Evolutionary conservation across 2,888 invertebrate species (phyloP).

Genomic region (Epirrhoe tristata): DNA sequence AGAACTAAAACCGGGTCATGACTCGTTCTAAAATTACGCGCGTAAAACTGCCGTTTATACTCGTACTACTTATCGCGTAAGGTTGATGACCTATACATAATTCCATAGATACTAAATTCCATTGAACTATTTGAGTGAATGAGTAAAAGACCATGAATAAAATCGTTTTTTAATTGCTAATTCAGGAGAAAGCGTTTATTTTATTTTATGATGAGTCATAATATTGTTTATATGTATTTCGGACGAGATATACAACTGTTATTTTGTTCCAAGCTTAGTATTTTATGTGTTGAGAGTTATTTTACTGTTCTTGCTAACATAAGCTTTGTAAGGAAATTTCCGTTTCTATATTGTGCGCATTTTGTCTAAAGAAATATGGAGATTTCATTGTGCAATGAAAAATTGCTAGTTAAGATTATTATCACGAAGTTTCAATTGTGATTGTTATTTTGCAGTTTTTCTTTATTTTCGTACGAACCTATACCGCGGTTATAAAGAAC

Average conservation of each 20-base stretch:
- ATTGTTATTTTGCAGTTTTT: not conserved
- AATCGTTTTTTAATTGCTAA: slow-evolving; percentile 1
- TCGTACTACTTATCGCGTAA: slow-evolving; percentile 16
- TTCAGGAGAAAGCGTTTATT: not conserved
- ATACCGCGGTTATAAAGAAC: not conserved
- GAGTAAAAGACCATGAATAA: slow-evolving; percentile 12
- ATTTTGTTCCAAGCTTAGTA: no score
- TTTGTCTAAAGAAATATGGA: not conserved
- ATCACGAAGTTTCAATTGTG: not conserved
- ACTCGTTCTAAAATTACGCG: slow-evolving; percentile 14
- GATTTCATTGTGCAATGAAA: not conserved
- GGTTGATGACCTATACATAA: slow-evolving; percentile 17
- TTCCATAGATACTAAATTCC: slow-evolving; percentile 16
- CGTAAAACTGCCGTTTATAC: slow-evolving; percentile 18
- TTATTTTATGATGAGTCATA: not conserved
- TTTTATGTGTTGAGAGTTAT: no score
- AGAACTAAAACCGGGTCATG: not conserved
- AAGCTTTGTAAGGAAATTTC: no score
- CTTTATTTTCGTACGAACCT: not conserved
- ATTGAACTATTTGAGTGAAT: slow-evolving; percentile 20
- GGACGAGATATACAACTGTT: no score
- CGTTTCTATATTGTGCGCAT: no score
- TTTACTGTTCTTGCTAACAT: no score
- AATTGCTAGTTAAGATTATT: not conserved
- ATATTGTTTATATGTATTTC: not conserved